Conservation (phyloP, 2,888 invertebrate species). For the Plagodis dolabraria region DNA sequence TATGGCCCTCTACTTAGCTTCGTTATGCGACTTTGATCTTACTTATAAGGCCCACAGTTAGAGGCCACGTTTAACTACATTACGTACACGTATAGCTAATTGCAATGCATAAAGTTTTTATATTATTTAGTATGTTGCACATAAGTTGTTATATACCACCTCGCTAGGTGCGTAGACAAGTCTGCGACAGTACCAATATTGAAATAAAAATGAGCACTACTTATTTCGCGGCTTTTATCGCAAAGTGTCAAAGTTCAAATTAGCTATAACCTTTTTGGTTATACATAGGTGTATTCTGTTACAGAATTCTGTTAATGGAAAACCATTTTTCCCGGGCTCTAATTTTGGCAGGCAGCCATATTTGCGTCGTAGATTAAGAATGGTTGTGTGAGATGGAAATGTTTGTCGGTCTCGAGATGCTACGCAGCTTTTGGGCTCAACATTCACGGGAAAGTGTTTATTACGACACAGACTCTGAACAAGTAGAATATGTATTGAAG, state of each 20-base stretch:
- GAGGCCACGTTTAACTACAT: too few species aligned
- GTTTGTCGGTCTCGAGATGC: slow-evolving; percentile 13
- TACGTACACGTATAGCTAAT: too few species aligned
- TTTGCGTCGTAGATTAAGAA: slow-evolving; percentile 36
- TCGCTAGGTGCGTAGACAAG: slow-evolving; percentile 21
- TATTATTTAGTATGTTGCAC: too few species aligned
- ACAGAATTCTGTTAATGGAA: slow-evolving; percentile 33
- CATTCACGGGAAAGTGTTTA: too few species aligned
- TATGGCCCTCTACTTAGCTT: too few species aligned
- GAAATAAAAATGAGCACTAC: slow-evolving; percentile 12
- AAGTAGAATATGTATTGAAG: too few species aligned
- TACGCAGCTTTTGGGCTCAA: slow-evolving; percentile 5
- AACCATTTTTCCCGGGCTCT: slow-evolving; percentile 38
- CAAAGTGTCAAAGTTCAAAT: slow-evolving; percentile 12
- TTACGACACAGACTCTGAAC: too few species aligned
- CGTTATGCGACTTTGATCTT: too few species aligned
- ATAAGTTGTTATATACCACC: slow-evolving; percentile 14
- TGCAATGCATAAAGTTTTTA: too few species aligned
- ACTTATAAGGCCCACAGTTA: too few species aligned
- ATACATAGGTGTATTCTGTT: slow-evolving; percentile 17
- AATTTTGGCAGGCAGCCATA: slow-evolving; percentile 40
- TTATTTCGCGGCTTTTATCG: slow-evolving; percentile 6
- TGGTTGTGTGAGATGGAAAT: slow-evolving; percentile 23
- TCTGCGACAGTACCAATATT: slow-evolving; percentile 27
- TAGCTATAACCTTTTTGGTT: neutral